phyloP scores from a whole-genome alignment of 2,888 invertebrate species.

The Aspidiotus destructor region DNA sequence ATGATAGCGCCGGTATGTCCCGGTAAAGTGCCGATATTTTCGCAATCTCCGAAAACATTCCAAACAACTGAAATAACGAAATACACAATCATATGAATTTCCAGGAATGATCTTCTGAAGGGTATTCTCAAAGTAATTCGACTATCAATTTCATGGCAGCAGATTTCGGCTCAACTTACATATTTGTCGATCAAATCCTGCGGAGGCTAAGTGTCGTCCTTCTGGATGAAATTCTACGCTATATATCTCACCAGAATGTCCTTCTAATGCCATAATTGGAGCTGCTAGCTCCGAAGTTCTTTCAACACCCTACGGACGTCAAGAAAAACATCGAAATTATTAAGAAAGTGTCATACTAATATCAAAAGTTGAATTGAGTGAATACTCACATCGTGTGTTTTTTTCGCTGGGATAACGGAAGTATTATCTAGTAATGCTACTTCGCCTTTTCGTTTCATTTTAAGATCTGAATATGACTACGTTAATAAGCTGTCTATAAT shows the following conservation, averaged over 20 bases:
- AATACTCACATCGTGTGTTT: conserved; percentile 30
- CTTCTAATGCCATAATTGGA: conserved; percentile 91
- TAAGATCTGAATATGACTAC: neutral
- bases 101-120: neutral
- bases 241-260: conserved; percentile 95
- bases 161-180: conserved; percentile 48
- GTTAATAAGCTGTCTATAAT: too few species aligned
- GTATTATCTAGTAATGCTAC: conserved; percentile 31
- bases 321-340: neutral
- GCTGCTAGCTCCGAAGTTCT: conserved; percentile 79
- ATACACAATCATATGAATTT: conserved; percentile 33
- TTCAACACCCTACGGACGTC: neutral
- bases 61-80: conserved; percentile 64
- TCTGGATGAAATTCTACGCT: conserved; percentile 90
- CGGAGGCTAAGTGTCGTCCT: conserved; percentile 85
- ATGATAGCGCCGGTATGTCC: conserved; percentile 93
- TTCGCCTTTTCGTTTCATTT: conserved; percentile 33
- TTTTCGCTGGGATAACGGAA: conserved; percentile 18
- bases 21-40: conserved; percentile 84
- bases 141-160: too few species aligned
- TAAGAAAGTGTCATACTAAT: neutral
- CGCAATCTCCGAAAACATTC: conserved; percentile 97
- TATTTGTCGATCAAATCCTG: conserved; percentile 90
- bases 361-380: neutral
- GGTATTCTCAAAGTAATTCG: too few species aligned